Conservation (phyloP, 2,888 invertebrate species). For the Xestobium rufovillosum region DNA sequence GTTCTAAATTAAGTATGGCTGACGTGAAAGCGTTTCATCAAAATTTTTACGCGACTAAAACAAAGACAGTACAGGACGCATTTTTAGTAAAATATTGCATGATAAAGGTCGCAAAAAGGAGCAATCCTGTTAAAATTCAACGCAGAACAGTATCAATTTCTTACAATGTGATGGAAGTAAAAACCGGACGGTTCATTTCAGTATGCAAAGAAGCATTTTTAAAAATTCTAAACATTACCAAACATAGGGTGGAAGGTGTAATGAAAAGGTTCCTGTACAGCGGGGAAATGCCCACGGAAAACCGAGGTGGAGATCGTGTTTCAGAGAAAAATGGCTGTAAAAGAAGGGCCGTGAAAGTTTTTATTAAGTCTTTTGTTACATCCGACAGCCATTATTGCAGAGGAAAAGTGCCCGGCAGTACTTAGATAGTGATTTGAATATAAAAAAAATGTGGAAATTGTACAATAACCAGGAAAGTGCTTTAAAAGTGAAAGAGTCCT, state of each 20-base stretch:
- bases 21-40: no score
- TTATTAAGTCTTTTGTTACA: constrained; percentile 24
- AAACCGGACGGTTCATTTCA: neutral
- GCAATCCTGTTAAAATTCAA: no score
- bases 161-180: neutral
- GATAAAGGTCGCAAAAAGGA: no score
- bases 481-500: no score
- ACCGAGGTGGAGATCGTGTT: constrained; percentile 25
- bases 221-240: neutral
- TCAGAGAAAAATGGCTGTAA: constrained; percentile 11
- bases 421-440: constrained; percentile 20
- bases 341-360: constrained; percentile 24
- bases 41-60: no score
- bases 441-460: constrained; percentile 20
- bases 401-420: constrained; percentile 14
- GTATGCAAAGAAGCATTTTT: constrained; percentile 6
- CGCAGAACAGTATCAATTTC: neutral
- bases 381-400: constrained; percentile 20
- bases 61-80: no score
- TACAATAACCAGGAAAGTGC: constrained; percentile 16
- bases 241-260: no score
- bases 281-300: constrained; percentile 16
- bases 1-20: no score
- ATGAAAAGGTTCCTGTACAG: constrained; percentile 10
- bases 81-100: no score